phyloP scores from a whole-genome alignment of 2,797 vertebrate genomes.

The Bovichtus variegatus region DNA sequence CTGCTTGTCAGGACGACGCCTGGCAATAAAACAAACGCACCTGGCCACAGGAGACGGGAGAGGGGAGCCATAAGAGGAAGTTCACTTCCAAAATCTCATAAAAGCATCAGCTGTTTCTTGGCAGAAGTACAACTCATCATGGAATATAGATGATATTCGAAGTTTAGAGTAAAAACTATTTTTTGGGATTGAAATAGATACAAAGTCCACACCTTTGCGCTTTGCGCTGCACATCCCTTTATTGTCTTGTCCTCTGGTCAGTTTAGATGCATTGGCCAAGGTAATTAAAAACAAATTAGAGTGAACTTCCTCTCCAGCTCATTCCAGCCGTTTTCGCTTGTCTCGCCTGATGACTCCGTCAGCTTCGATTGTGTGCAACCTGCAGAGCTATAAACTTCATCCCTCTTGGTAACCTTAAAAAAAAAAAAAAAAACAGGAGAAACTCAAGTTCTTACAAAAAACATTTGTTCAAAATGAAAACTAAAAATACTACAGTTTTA shows the following conservation, averaged over 20 bases:
- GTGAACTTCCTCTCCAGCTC: constrained; percentile 6
- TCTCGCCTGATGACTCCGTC: constrained; percentile 25
- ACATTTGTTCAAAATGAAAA: constrained; percentile 12
- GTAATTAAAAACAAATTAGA: constrained; percentile 46
- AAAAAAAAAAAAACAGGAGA: neutral
- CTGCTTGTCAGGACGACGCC: constrained; percentile 21
- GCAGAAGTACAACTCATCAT: constrained; percentile 3
- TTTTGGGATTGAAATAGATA: neutral
- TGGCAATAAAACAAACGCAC: constrained; percentile 53
- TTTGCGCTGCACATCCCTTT: neutral
- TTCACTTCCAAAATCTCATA: constrained; percentile 12
- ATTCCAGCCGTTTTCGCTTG: neutral
- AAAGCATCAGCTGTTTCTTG: constrained; percentile 28
- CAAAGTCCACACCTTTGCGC: neutral
- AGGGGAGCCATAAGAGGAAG: neutral
- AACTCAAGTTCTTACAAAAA: neutral
- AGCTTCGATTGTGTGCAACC: constrained; percentile 31
- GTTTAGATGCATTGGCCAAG: neutral
- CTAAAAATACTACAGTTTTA: constrained; percentile 3
- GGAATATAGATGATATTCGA: constrained; percentile 5
- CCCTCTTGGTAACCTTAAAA: neutral
- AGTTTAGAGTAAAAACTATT: neutral
- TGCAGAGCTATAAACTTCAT: neutral
- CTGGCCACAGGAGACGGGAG: constrained; percentile 12
- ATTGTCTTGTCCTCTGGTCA: constrained; percentile 3